Base-by-base conservation (phyloP, 2,113 vertebrate genomes). In the Rhipidura dahli region DNA sequence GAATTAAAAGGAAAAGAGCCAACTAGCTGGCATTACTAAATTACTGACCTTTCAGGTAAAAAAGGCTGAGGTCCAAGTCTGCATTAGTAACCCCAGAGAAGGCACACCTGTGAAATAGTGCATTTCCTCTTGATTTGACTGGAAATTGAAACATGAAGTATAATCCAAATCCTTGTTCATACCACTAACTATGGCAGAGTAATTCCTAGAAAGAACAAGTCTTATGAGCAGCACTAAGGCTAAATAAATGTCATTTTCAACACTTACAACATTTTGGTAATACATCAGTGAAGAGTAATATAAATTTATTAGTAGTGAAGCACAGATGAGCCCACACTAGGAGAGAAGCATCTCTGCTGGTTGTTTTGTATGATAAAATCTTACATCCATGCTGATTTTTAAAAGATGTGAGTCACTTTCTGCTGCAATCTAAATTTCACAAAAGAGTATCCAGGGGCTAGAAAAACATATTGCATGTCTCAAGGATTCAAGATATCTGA, bases 21-120 rank as follows among this genome's bases (percentile, higher is more conserved):
- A 91, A 4, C 20, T 60, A 68, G 57, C 26, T 84, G 77, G 37
- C 89, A 87, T 80, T 76, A 50, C 45, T 77, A 56, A 65, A 83
- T 90, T 86, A 76, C 53, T 65, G 65, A 84, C 37, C 56, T 91
- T 84, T 94, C 70, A 73, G 66, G 70, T 64, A 69, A 80, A 80
- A 89, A 65, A 86, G 26, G 19, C 39, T 42, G 1, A 83, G 80
- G 54, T 63, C 11, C 24, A 31, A 63, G 19, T 19, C 49, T 84
- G 28, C 2, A 1, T 56, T 40, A 92, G 56, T 45, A 60, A 68
- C 31, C 19, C 28, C 65, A 47, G 54, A 72, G 59, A 77, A 83
- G 35, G 15, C n/a, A 35, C 54, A 69, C 26, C n/a, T 75, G 57
- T 69, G 81, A 87, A 89, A 87, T 30, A 45, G 53, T 42, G 23